A percentile compares a stretch with the other conserved stretches of the same genome.
These are phyloP conservation scores for Aelia acuminata DNA, from an alignment of 2,888 invertebrate genomes.

Conservation along the genomic window DNA sequence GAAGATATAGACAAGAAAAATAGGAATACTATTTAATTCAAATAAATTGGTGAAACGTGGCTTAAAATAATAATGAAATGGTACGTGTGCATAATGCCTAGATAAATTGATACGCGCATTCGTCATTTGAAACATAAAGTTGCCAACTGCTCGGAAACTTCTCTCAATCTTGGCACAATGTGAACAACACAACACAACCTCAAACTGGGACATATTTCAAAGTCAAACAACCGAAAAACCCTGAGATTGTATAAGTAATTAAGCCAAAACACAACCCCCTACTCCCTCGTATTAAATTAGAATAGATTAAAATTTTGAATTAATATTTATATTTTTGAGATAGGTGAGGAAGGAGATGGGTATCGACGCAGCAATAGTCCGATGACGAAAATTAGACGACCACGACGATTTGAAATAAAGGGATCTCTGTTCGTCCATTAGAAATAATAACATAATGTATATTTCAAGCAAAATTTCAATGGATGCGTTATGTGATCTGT, in stretches of 20 bases:
- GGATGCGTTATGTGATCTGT: no score
- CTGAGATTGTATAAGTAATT: constrained; percentile 37
- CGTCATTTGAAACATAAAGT: neutral
- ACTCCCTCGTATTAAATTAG: neutral
- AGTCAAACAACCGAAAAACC: constrained; percentile 29
- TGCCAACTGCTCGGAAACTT: neutral
- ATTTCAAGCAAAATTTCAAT: no score
- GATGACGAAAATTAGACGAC: no score
- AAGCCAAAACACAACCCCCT: constrained; percentile 24
- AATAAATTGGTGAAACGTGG: neutral
- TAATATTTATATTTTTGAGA: constrained; percentile 19
- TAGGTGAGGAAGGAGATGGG: neutral
- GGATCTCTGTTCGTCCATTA: no score
- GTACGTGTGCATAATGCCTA: neutral
- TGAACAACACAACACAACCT: neutral
- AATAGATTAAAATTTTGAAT: neutral
- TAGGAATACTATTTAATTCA: no score
- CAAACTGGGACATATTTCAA: constrained; percentile 38
- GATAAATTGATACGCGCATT: neutral
- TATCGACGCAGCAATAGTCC: neutral
- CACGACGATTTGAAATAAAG: no score
- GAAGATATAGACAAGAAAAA: no score
- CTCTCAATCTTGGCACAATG: neutral
- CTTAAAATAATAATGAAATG: neutral
- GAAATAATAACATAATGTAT: no score